Evolutionary conservation across 2,888 invertebrate genomes (phyloP), one percentile per base, ranked within the genome.

Genomic region (Charanyca ferruginea): DNA sequence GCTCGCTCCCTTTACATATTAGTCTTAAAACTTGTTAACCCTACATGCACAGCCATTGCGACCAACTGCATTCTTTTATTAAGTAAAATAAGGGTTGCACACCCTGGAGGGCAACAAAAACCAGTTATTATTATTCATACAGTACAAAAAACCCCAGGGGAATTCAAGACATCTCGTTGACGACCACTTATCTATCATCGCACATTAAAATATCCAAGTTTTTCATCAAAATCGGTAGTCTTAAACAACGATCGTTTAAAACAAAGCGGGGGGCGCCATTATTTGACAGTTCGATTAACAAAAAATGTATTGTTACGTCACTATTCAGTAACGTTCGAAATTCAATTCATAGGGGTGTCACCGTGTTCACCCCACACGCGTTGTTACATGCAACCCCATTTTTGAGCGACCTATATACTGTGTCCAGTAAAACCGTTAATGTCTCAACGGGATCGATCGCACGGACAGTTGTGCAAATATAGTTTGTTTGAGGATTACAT

Each of bases 401-500:
- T 94, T 92, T 88, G 83, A 89, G 84, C 93, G 93, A 93, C 93
- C 92, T 93, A 93, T 89, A 91, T 91, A 85, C 83, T 85, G 83
- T 88, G 94, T 91, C 93, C 92, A 91, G 93, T 91, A 90, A 91
- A 93, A 93, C 94, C 94, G 94, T 94, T 94, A 93, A 91, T 91
- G 90, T 91, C 90, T 93, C 92, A 86, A 84, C 88, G 86, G 87
- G 90, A 93, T 92, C 91, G 92, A 93, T 92, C 86, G 87, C 79
- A 77, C 77, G 89, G 89, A 91, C 94, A 95, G 94, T 95, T 95
- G 94, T 94, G 94, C 95, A 95, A 95, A 95, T 94, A 94, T 94
- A 94, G 87, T 90, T 79, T 86, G 87, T 89, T 89, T 89, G 88
- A 88, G 87, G 88, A 91, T 91, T 89, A 90, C 88, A 87, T 90